Evolutionary conservation across 2,888 invertebrate genomes (phyloP), one percentile per base, ranked within the genome.

Genomic region (Drosophila multiciliata): DNA sequence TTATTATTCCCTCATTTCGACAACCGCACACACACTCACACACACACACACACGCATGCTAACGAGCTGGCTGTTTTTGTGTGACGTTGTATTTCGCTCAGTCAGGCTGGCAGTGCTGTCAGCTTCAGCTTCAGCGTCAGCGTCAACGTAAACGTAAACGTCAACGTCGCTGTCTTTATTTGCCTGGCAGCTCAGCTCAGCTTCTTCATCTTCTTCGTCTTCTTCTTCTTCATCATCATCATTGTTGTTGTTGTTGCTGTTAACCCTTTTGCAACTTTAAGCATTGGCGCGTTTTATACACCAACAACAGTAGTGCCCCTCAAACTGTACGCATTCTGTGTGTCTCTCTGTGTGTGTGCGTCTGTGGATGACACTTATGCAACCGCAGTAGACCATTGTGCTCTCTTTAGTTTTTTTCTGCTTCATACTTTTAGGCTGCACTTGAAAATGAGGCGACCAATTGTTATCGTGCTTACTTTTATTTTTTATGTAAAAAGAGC

Each of bases 351-450:
- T 35, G 33, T 38, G 38, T 40, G 17, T 38, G 17, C 9, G 17
- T 73, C 59, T 64, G 83, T 68, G 77, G 76, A 83, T 83, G 83
- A 88, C 84, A 85, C 84, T 85, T 85, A 85, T 85, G 84, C 84
- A 85, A 85, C 84, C 82, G 75, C 84, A 76, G 53, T 65, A 67
- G 54, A 9, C 38, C 64, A 50, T 53, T 33, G 63, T 52, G 52
- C 70, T 60, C 60, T 49, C 76, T 66, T 62, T 40, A 35, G 53
- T 50, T 29, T 57, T 57, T 80, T 73, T 59, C 38, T 70, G 54
- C 35, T 66, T 77, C 80, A 73, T 76, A 64, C 63, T 70, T 60
- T 80, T 58, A 59, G 80, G 70, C 65, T 77, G 74, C 79, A 79
- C 81, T 79, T 82, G 82, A 68, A 78, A 79, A 86, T 62, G 59